Evolutionary conservation across 2,888 invertebrate species (phyloP), one percentile per base, ranked within the genome.

Genomic region (Alcis repandata): DNA sequence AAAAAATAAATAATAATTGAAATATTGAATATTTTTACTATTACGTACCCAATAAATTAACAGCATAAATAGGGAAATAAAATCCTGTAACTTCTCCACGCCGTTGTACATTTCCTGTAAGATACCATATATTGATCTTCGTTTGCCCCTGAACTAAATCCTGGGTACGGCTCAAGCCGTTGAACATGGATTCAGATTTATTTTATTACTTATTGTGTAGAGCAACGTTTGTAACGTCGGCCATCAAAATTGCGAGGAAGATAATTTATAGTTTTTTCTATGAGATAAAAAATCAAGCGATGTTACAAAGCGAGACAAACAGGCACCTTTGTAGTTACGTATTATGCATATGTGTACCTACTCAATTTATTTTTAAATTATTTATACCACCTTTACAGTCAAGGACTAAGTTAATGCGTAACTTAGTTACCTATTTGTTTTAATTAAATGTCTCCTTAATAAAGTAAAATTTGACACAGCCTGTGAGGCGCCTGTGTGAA

Each of bases 161-260:
- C 51, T 51, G 9, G 20, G 13, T 51, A 36, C 51, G n/a, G n/a
- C 3, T 36, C 19, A 6, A 8, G 9, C 20, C n/a, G 4, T 22
- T 59, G 63, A 73, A 72, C 65, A 68, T 68, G 64, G 49, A 70
- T 67, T 54, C 45, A 66, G 51, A 68, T 72, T 71, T 67, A 63
- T 72, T 71, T 71, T 71, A 72, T 70, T 69, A 69, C 67, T 66
- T 68, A 71, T 72, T 74, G 66, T 74, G 67, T 67, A 69, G 65
- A 70, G 67, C 59, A 71, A 62, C 67, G 60, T 71, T 68, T 63
- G 61, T 67, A 59, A 49, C 59, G 65, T 61, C 61, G 57, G 56
- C 56, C 68, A 69, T 64, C 60, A 60, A 64, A 66, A 64, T 62
- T 56, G 59, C 32, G 36, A 51, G 27, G 32, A 52, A 46, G 48